Percentiles rank a stretch among this genome's conserved stretches.
phyloP scores from a whole-genome alignment of 2,113 vertebrate genomes.

The Pedionomus torquatus region DNA sequence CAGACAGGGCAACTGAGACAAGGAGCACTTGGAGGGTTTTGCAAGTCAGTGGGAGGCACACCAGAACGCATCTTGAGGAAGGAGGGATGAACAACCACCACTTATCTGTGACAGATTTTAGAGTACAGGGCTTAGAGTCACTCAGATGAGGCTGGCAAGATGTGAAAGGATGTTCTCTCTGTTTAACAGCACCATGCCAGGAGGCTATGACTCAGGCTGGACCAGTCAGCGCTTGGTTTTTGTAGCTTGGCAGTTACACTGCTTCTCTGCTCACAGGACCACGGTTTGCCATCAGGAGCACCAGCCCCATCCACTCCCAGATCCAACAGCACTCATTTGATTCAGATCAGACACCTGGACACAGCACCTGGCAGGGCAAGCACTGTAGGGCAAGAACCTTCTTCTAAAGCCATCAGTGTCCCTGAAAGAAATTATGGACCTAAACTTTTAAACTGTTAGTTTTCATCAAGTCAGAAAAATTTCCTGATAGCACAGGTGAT shows the following conservation, averaged over 20 bases:
- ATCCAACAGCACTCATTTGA: not conserved
- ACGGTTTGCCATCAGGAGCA: not conserved
- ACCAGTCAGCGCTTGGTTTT: not conserved
- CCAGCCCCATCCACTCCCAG: not conserved
- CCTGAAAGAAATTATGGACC: not conserved
- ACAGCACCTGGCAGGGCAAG: not conserved
- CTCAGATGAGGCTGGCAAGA: not conserved
- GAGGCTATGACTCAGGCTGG: not conserved
- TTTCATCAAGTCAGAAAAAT: not conserved
- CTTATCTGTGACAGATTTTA: not conserved
- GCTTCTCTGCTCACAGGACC: not conserved
- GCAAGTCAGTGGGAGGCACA: accelerated
- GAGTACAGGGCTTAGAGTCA: not conserved
- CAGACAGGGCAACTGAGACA: not conserved
- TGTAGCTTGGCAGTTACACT: not conserved
- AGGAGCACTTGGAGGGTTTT: not conserved
- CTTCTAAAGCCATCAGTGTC: not conserved
- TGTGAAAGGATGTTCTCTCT: not conserved
- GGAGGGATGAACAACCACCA: not conserved
- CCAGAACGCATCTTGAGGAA: not conserved
- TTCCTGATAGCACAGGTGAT: not conserved
- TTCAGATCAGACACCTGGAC: accelerated
- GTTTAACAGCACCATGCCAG: not conserved
- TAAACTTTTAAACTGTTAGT: not conserved
- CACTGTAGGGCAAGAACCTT: not conserved